Base-by-base conservation (phyloP, 2,888 invertebrate species). In the Lumbricus terrestris region DNA sequence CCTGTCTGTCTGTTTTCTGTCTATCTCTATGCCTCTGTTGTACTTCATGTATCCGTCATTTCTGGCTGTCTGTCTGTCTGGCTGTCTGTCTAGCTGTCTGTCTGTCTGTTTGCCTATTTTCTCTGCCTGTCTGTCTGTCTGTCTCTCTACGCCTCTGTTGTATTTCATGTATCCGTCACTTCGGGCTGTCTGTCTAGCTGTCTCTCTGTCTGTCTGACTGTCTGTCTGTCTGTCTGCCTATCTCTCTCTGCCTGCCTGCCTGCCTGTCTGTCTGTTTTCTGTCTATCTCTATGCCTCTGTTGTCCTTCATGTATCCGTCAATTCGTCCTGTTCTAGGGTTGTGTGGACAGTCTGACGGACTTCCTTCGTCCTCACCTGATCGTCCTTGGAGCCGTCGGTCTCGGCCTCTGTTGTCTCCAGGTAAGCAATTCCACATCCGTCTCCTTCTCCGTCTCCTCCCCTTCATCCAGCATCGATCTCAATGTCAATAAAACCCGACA, bases 321-420 rank as follows among this genome's bases (percentile, higher is more conserved):
- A n/a, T n/a, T n/a, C n/a, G n/a, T n/a, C 6, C 35, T 11, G 82
- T 54, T 90, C 82, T 96, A 97, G 97, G 97, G 97, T 88, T 98
- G 97, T 95, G 96, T 97, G 93, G 96, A 96, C 91, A 96, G 96
- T 92, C 96, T 97, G 95, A 96, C 97, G 91, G 96, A 96, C 92
- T 96, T 96, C 94, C 96, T 97, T 91, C 96, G 96, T 92, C 96
- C 97, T 92, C 97, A 97, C 94, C 95, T 97, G 90, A 96, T 97
- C 90, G 96, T 97, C 91, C 95, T 97, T 47, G 97, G 97, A 89
- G 97, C 97, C 0, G 97, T 97, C n/a, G 97, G 97, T 0, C 96
- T 97, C 23, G 97, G 97, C 1, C 96, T 97, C 94, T 97, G 97
- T 89, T 96, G 97, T 89, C 96, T 97, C 91, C 97, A 97, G 93